A percentile compares a stretch with the other conserved stretches of the same genome.
Conservation (phyloP, 2,797 vertebrate species). For the Onychomys torridus region DNA sequence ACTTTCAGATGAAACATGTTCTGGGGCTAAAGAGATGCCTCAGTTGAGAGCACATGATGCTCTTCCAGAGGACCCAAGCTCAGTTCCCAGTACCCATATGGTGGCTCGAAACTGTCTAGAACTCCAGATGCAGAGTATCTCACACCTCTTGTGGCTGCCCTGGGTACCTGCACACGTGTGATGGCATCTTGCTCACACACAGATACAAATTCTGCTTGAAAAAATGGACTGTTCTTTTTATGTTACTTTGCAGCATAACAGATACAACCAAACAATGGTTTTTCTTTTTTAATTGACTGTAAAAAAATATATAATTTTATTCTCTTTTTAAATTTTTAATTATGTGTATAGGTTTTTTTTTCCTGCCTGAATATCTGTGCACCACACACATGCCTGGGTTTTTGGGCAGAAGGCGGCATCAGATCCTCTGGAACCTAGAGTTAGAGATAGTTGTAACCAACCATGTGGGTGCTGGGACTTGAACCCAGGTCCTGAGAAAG, state of each 20-base stretch:
- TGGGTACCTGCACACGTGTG: not conserved
- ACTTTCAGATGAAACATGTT: not conserved
- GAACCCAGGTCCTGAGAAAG: not conserved
- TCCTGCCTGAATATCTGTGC: not conserved
- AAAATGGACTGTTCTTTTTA: not conserved
- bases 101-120: not conserved
- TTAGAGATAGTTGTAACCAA: not conserved
- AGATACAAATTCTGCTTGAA: not conserved
- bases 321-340: not conserved
- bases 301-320: not conserved
- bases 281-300: conserved; percentile 34
- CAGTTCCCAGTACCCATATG: not conserved
- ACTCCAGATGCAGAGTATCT: not conserved
- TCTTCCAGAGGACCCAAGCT: not conserved
- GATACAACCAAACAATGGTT: not conserved
- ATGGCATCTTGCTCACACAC: not conserved
- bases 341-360: not conserved
- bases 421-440: too few relatives aligned
- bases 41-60: not conserved
- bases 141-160: too few relatives aligned
- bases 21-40: not conserved
- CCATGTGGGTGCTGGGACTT: not conserved
- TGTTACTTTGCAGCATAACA: not conserved
- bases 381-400: not conserved
- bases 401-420: not conserved